Evolutionary conservation across 1,140 invertebrate genomes (phyloP).

Genomic region (Steinernema khuongi): DNA sequence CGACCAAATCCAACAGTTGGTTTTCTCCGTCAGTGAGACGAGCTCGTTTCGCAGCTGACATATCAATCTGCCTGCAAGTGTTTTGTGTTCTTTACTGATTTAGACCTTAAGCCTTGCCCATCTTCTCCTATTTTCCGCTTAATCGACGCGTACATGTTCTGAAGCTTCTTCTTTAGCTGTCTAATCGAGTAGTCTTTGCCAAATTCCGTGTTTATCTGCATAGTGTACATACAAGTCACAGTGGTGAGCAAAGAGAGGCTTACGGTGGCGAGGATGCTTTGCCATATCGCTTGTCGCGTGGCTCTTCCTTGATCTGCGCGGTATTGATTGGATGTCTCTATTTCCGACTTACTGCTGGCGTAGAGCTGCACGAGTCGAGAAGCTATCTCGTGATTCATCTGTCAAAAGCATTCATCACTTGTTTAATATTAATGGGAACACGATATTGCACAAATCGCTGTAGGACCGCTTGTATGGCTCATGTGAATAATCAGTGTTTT

Average conservation of each 20-base stretch:
- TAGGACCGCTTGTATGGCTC: not conserved
- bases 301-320: not conserved
- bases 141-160: constrained; percentile 5
- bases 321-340: not conserved
- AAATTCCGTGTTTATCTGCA: not conserved
- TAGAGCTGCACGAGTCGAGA: not conserved
- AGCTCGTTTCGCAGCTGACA: not conserved
- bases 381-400: not conserved
- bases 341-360: not conserved
- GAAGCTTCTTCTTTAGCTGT: not conserved
- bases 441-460: not conserved
- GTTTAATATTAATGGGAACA: not conserved
- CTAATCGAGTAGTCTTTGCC: not conserved
- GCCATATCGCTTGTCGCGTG: not conserved
- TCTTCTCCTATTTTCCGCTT: not conserved
- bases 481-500: too few species aligned
- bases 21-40: not conserved
- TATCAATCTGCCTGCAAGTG: not conserved
- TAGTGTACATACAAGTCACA: not conserved
- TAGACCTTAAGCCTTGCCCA: not conserved
- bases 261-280: not conserved
- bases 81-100: not conserved
- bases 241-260: not conserved
- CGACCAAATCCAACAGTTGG: not conserved
- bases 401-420: not conserved